Evolutionary conservation across 2,797 vertebrate species (phyloP), one percentile per base, ranked within the genome.

Genomic region (Cuniculus paca): DNA sequence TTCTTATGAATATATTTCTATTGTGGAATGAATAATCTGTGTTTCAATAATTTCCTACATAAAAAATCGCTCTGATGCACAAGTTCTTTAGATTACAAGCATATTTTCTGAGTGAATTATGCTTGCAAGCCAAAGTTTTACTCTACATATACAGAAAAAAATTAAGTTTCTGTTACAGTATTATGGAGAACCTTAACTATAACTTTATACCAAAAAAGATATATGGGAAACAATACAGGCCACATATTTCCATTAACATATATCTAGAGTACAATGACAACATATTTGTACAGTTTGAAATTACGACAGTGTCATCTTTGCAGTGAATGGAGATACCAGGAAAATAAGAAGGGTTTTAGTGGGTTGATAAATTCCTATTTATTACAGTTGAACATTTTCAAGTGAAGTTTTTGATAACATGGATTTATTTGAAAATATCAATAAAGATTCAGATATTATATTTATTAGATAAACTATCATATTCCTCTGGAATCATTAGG

Each of bases 351-450:
- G 0, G 8, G 54, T 31, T 63, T 11, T 52, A 2, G 2, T 11
- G 2, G 39, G 34, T 50, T 31, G 20, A 5, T 78, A 54, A 86
- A 42, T 10, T 19, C 50, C 26, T 90, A 26, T 63, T 72, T 36
- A 52, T 16, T 80, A 5, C 36, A 89, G 1, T 56, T 56, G 54
- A 74, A 39, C 5, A 54, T n/a, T 60, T 48, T 89, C 9, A 68
- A 11, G 17, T 5, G 11, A 14, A 34, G 11, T 60, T 4, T 52
- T 77, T 65, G 14, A 5, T 48, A 5, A 39, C 2, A 39, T 72
- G 5, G 54, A 72, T 86, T 72, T 80, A 90, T 65, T 87, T 79
- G 11, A 87, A 96, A 94, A 82, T 63, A 39, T 14, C 2, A 86
- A 61, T 61, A 28, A 88, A 65, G 12, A 65, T n/a, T 93, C 7